Evolutionary conservation across 2,888 invertebrate species (phyloP).

Genomic region (Anoplius nigerrimus): DNA sequence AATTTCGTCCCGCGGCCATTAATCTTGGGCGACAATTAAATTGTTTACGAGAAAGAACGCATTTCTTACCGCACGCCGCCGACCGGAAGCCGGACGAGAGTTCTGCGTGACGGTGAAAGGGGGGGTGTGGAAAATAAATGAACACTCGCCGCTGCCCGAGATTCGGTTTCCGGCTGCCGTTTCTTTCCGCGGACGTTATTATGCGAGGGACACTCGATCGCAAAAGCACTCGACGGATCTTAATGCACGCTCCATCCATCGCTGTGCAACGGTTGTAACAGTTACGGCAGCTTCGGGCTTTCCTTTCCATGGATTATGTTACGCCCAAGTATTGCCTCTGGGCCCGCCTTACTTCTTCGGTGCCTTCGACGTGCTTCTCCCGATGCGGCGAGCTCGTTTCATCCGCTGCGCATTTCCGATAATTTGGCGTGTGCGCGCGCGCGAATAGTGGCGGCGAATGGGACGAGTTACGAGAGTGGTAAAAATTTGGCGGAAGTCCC

Average conservation of each 20-base stretch:
- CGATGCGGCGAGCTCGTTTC: no score
- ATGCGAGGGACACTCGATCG: constrained; percentile 33
- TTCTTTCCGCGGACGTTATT: constrained; percentile 36
- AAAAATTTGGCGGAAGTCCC: no score
- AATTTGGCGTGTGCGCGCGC: no score
- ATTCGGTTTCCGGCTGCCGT: constrained; percentile 27
- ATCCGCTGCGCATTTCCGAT: no score
- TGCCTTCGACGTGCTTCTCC: no score
- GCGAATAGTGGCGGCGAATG: no score
- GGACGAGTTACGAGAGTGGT: no score
- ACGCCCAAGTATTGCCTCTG: no score
- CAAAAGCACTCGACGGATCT: constrained; percentile 15
- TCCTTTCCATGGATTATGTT: no score
- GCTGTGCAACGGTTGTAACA: no score
- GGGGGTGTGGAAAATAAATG: constrained; percentile 48
- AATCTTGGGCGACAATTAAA: constrained; percentile 60
- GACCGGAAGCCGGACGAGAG: neutral
- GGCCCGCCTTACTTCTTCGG: no score
- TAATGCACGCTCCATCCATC: constrained; percentile 24
- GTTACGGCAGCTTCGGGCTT: no score
- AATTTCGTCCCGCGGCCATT: constrained; percentile 57
- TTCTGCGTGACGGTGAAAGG: neutral
- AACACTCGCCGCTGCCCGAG: constrained; percentile 24
- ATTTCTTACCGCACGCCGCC: constrained; percentile 28
- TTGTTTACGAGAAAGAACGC: constrained; percentile 49